Evolutionary conservation across 2,888 invertebrate genomes (phyloP), one percentile per base, ranked within the genome.

Genomic region (Pharmacophagus antenor): DNA sequence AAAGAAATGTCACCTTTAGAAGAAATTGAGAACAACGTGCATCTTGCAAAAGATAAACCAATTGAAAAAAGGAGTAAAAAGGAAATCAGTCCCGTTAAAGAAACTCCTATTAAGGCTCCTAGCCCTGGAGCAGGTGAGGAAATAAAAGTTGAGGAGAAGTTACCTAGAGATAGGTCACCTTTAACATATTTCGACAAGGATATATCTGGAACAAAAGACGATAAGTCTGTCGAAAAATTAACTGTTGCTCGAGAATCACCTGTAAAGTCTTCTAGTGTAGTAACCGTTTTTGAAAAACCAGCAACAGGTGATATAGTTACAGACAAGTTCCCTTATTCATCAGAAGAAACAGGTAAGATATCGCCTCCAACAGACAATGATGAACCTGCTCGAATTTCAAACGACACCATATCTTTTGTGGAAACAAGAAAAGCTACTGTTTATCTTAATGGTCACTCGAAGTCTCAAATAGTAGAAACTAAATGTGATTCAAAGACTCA

Each of bases 1-100:
- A 42, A 44, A 42, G 63, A 68, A 2, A 67, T 66, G 27, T 56
- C 49, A 22, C 54, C 64, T 5, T 65, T 44, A 0, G 53, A 66
- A 37, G 42, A 21, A 15, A 5, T 21, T 3, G 47, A 20, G 0
- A 12, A 22, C 0, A n/a, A 37, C 3, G 0, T 7, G 15, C 0
- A 15, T 2, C 15, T 22, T 1, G 5, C 0, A 12, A 20, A 50
- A 50, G 18, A 50, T 10, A 47, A 22, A 15, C 47, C 21, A 10
- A 15, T 15, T 1, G 25, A 27, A 0, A 4, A 2, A 10, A 1
- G 2, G 1, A 31, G 2, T 10, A 2, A 12, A 3, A 18, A 31
- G 15, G 27, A 12, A 1, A 2, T 27, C 8, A 18, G 12, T 2
- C 5, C 25, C 18, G 15, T 18, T 17, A 18, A 6, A 10, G 17